Percentiles rank a stretch among this genome's conserved stretches.
phyloP scores from a whole-genome alignment of 2,113 vertebrate genomes.

The Percina caprodes region DNA sequence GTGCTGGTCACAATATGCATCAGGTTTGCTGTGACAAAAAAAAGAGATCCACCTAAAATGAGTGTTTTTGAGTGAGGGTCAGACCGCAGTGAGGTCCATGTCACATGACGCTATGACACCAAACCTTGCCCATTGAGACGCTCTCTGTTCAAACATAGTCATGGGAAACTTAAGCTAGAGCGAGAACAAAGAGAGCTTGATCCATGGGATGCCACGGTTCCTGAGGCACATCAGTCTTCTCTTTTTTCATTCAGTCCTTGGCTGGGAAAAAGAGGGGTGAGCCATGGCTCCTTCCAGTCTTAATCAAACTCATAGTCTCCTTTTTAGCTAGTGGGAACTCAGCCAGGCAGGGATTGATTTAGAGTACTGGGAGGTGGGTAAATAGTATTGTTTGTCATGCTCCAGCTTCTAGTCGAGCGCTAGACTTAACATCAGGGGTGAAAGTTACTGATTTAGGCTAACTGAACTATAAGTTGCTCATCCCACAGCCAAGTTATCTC shows the following conservation, averaged over 20 bases:
- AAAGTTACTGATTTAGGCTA: constrained; percentile 69
- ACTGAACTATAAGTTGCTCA: constrained; percentile 65
- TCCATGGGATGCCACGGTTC: constrained; percentile 79
- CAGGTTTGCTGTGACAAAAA: constrained; percentile 12
- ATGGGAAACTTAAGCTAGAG: constrained; percentile 81
- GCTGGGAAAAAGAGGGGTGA: constrained; percentile 72
- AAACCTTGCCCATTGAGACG: constrained; percentile 76
- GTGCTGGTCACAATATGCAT: not conserved
- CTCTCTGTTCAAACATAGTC: constrained; percentile 77
- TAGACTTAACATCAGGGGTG: constrained; percentile 66
- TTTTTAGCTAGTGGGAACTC: constrained; percentile 74
- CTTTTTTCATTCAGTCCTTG: constrained; percentile 48
- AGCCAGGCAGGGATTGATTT: constrained; percentile 79
- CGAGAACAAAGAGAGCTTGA: constrained; percentile 81
- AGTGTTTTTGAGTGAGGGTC: constrained; percentile 51
- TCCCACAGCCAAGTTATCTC: constrained; percentile 48
- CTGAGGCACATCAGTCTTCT: constrained; percentile 76
- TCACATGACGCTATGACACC: constrained; percentile 71
- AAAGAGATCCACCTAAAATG: constrained; percentile 46
- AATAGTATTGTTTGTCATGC: constrained; percentile 81
- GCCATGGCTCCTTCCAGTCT: constrained; percentile 74
- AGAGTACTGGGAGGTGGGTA: constrained; percentile 75
- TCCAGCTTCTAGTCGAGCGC: constrained; percentile 48
- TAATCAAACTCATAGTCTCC: constrained; percentile 75
- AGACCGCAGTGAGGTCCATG: constrained; percentile 36